These are phyloP conservation scores for Periphyllus acericola DNA, from an alignment of 2,888 invertebrate genomes.

Conservation along the genomic window DNA sequence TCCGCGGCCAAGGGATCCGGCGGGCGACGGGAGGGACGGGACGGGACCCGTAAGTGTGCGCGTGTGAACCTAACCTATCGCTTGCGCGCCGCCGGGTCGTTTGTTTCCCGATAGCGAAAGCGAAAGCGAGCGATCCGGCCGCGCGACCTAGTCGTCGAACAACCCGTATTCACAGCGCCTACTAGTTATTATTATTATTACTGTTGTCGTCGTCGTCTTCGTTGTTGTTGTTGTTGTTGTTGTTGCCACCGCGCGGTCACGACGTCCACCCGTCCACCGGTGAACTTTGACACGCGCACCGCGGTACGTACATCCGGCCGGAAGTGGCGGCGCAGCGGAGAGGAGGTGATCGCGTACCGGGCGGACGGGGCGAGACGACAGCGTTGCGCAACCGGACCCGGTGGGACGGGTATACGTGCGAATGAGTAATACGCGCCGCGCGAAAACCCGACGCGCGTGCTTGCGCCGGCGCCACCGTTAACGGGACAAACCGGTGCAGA, in stretches of 20 bases:
- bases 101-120: neutral
- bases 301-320: too few relatives aligned
- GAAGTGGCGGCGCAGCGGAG: neutral
- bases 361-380: neutral
- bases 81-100: neutral
- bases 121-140: too few relatives aligned
- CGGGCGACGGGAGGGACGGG: neutral
- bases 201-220: too few relatives aligned
- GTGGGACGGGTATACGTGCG: neutral
- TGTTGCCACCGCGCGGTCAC: neutral
- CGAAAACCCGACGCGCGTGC: slow-evolving; percentile 1
- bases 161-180: too few relatives aligned
- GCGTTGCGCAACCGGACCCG: slow-evolving; percentile 3
- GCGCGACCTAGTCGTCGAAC: too few relatives aligned
- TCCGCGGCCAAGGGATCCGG: slow-evolving; percentile 37
- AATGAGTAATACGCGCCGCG: neutral
- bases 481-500: slow-evolving; percentile 40
- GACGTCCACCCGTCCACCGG: neutral
- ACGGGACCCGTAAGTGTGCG: too few relatives aligned
- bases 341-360: neutral
- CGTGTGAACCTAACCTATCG: too few relatives aligned
- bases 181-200: too few relatives aligned
- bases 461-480: neutral
- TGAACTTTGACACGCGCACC: too few relatives aligned
- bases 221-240: too few relatives aligned